A percentile compares a stretch with the other conserved stretches of the same genome.
phyloP scores from a whole-genome alignment of 1,140 invertebrate genomes.

The Drosophila athabasca region DNA sequence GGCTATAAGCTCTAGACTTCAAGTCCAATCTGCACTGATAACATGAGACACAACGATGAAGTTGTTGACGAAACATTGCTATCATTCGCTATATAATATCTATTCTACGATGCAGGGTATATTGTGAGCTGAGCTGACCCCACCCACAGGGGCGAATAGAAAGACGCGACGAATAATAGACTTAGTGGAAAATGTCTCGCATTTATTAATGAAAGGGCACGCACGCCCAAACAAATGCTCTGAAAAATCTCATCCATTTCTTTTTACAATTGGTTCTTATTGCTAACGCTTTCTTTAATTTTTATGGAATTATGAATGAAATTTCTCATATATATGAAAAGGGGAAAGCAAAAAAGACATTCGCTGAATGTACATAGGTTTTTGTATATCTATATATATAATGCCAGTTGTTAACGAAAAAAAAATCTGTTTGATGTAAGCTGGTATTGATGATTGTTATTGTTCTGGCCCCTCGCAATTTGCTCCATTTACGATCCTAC shows the following conservation, averaged over 20 bases:
- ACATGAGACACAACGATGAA: too few species aligned
- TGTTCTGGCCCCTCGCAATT: slow-evolving; percentile 18
- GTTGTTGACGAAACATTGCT: too few species aligned
- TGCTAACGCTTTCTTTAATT: slow-evolving; percentile 52
- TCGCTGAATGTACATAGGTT: slow-evolving; percentile 69
- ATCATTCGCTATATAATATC: too few species aligned
- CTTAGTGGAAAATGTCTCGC: slow-evolving; percentile 24
- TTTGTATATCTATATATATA: slow-evolving; percentile 36
- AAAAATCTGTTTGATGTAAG: slow-evolving; percentile 48
- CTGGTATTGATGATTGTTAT: slow-evolving; percentile 54
- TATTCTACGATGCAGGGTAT: too few species aligned
- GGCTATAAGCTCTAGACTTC: too few species aligned
- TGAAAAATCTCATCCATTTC: background rate
- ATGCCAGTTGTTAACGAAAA: slow-evolving; percentile 49
- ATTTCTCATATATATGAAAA: slow-evolving; percentile 53
- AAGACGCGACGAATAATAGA: too few species aligned
- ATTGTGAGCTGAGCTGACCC: too few species aligned
- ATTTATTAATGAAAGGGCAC: slow-evolving; percentile 22
- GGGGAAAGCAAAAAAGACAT: slow-evolving; percentile 41
- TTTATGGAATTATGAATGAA: slow-evolving; percentile 48
- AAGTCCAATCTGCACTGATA: too few species aligned
- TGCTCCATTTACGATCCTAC: slow-evolving; percentile 88
- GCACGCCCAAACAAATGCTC: slow-evolving; percentile 1
- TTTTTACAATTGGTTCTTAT: slow-evolving; percentile 50
- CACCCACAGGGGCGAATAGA: too few species aligned